phyloP scores from a whole-genome alignment of 2,797 vertebrate species.

The Kryptolebias ocellatus region DNA sequence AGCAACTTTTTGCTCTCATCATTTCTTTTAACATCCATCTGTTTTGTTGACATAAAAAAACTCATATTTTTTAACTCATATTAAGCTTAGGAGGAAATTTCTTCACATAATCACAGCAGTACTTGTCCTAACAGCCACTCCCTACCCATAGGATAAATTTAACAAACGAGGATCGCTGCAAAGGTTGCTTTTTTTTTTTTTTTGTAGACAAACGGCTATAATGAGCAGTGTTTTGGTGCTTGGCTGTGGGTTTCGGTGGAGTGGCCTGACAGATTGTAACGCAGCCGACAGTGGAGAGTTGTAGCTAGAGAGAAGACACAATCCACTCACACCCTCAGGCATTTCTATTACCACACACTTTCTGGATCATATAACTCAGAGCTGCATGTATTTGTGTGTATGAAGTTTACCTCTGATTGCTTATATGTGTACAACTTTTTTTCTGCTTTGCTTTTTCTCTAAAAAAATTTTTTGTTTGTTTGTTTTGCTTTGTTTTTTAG shows the following conservation, averaged over 20 bases:
- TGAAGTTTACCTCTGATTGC: conserved; percentile 37
- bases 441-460: conserved; percentile 24
- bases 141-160: conserved; percentile 18
- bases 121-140: conserved; percentile 19
- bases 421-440: conserved; percentile 19
- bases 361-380: conserved; percentile 77
- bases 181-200: conserved; percentile 18
- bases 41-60: conserved; percentile 3
- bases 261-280: conserved; percentile 62
- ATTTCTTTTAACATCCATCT: not conserved
- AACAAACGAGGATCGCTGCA: conserved; percentile 26
- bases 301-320: conserved; percentile 68
- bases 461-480: not conserved
- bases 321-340: conserved; percentile 66
- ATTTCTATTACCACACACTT: conserved; percentile 74
- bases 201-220: conserved; percentile 28
- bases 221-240: conserved; percentile 55
- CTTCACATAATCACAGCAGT: conserved; percentile 16
- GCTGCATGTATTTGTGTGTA: conserved; percentile 25
- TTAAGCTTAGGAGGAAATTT: not conserved
- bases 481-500: conserved; percentile 39
- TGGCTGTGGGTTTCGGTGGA: conserved; percentile 54
- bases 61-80: conserved; percentile 13
- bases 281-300: conserved; percentile 71
- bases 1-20: not conserved